Base-by-base conservation (phyloP, 2,797 vertebrate species). In the Lophotriccus pileatus region DNA sequence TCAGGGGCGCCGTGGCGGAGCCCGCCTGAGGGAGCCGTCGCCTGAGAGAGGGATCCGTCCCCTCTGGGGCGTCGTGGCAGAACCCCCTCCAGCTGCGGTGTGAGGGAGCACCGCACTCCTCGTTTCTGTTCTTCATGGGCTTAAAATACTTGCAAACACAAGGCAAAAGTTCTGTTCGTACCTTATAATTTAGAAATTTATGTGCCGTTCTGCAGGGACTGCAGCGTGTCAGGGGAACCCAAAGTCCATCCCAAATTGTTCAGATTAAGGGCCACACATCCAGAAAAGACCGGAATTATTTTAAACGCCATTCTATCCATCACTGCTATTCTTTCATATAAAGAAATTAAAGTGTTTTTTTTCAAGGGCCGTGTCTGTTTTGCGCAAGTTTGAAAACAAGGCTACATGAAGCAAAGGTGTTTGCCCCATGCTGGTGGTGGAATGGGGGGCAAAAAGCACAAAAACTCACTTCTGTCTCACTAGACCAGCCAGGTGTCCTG, bases 371-470 rank as follows among this genome's bases (percentile, higher is more conserved):
- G 0, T 17, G 16, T 11, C 10, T 3, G 52, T 87, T 36, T 37
- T 50, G 30, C 27, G 2, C 3, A 1, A 11, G 24, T 32, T 9
- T 13, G 23, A 85, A 49, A 16, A 14, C 0, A 1, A 60, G 14
- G 76, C 72, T 0, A 0, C 14, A 2, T 25, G 34, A 64, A 73
- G 6, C 0, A 0, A 58, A 64, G 30, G 10, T 2, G 2, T 63
- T 89, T 72, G 30, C 24, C 28, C 25, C 6, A 1, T 3, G 5
- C n/a, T n/a, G 43, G 30, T 14, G 15, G 8, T 7, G 3, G 56
- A 50, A 18, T 1, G 46, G 6, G 16, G 59, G 30, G 25, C 28
- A 44, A 56, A 81, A 82, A 44, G 41, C 22, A 20, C 16, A 37
- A 55, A 67, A 59, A 7, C 19, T 58, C 3, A 0, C 7, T 72